phyloP scores from a whole-genome alignment of 2,888 invertebrate species.

The Polietes domitor region DNA sequence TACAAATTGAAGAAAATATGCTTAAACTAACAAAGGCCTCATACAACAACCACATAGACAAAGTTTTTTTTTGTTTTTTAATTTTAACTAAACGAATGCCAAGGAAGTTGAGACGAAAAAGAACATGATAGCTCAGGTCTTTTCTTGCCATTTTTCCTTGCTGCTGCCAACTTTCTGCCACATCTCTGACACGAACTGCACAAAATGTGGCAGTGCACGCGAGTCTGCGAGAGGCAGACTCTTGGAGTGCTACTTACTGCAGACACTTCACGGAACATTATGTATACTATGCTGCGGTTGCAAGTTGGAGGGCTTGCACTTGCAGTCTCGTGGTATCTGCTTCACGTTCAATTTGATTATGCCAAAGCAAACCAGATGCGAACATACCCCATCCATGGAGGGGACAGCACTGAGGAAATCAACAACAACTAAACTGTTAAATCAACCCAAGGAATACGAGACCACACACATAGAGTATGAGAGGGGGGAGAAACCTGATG shows the following conservation, averaged over 20 bases:
- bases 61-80: too few relatives aligned
- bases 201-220: slow-evolving; percentile 10
- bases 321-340: slow-evolving; percentile 43
- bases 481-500: not conserved
- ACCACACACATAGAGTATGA: not conserved
- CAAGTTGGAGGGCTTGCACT: slow-evolving; percentile 15
- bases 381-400: slow-evolving; percentile 6
- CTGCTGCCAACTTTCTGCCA: slow-evolving; percentile 41
- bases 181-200: slow-evolving; percentile 57
- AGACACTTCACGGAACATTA: slow-evolving; percentile 50
- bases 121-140: slow-evolving; percentile 6
- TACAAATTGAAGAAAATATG: too few relatives aligned
- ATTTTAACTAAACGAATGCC: slow-evolving; percentile 34
- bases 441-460: slow-evolving; percentile 54
- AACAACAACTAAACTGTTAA: slow-evolving; percentile 44
- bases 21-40: too few relatives aligned
- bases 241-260: slow-evolving; percentile 58
- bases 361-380: slow-evolving; percentile 29
- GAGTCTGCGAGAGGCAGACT: not conserved
- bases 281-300: slow-evolving; percentile 23
- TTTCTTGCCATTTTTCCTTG: slow-evolving; percentile 9
- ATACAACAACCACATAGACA: too few relatives aligned
- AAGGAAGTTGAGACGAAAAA: not conserved
- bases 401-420: slow-evolving; percentile 5
- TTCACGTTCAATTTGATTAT: slow-evolving; percentile 63